Base-by-base conservation (phyloP, 2,888 invertebrate genomes). In the Mayetiola destructor region DNA sequence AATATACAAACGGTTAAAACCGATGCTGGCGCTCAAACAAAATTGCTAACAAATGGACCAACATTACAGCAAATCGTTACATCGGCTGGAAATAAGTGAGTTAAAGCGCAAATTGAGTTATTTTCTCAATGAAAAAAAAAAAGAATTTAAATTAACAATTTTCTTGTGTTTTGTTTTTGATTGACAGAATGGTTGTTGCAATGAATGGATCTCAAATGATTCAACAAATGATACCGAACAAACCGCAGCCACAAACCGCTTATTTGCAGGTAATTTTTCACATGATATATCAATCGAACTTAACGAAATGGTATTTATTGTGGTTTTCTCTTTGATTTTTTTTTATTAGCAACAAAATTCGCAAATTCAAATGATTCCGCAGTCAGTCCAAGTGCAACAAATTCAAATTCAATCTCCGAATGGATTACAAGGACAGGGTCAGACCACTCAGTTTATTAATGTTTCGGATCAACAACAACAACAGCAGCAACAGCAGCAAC, bases 31-130 rank as follows among this genome's bases (percentile, higher is more conserved):
- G 40, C 39, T 48, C 55, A 58, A 27, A 32, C 55, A 18, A 61
- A 61, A 58, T 29, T 57, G 2, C 60, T 35, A 57, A 64, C 65
- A 56, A 66, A 63, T 35, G 67, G 65, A 60, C 75, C 73, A 60
- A 69, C 68, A 58, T 66, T 72, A 64, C 76, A 71, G 63, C 77
- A 76, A 62, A 70, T 77, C 36, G 75, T 76, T 12, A 72, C 72
- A 23, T 65, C 76, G 29, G 68, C 68, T 4, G 72, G 73, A 57
- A 78, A 76, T 62, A 77, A 78, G 77, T 77, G 67, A 73, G 73
- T 64, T 32, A 32, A 32, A 32, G 12, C 32, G 12, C 23, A 21
- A 29, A 10, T n/a, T n/a, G n/a, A n/a, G n/a, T n/a, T n/a, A n/a
- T n/a, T n/a, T n/a, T n/a, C n/a, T n/a, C n/a, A n/a, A n/a, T 10